Percentiles rank a stretch among this genome's conserved stretches.
Evolutionary conservation across 2,888 invertebrate genomes (phyloP).

Genomic region (Leucania comma): DNA sequence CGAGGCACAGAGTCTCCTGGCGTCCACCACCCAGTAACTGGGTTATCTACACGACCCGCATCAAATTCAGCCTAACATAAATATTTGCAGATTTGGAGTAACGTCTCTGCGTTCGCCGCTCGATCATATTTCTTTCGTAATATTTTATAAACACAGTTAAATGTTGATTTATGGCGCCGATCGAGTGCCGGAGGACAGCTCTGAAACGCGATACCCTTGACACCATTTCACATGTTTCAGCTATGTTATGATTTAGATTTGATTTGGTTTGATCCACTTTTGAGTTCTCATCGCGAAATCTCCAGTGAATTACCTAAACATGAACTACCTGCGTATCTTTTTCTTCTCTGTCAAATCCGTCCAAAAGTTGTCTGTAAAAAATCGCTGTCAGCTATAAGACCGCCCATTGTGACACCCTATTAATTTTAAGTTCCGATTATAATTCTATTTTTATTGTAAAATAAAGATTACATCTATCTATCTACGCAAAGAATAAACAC

Average conservation of each 20-base stretch:
- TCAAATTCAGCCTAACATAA: neutral
- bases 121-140: conserved; percentile 45
- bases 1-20: no score
- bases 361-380: no score
- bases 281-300: neutral
- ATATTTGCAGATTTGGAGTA: conserved; percentile 5
- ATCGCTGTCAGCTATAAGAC: no score
- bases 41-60: neutral
- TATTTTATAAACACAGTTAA: conserved; percentile 50
- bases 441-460: no score
- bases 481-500: no score
- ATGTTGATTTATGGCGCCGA: conserved; percentile 28
- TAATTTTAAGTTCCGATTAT: no score
- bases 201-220: conserved; percentile 29
- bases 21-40: neutral
- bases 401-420: no score
- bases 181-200: conserved; percentile 15
- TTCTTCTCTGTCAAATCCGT: no score
- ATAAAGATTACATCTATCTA: no score
- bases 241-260: neutral
- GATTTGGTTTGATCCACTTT: neutral
- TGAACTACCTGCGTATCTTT: no score
- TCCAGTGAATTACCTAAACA: neutral
- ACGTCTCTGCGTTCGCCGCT: neutral
- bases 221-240: conserved; percentile 1